Evolutionary conservation across 2,888 invertebrate species (phyloP).

Genomic region (Ochropleura plecta): DNA sequence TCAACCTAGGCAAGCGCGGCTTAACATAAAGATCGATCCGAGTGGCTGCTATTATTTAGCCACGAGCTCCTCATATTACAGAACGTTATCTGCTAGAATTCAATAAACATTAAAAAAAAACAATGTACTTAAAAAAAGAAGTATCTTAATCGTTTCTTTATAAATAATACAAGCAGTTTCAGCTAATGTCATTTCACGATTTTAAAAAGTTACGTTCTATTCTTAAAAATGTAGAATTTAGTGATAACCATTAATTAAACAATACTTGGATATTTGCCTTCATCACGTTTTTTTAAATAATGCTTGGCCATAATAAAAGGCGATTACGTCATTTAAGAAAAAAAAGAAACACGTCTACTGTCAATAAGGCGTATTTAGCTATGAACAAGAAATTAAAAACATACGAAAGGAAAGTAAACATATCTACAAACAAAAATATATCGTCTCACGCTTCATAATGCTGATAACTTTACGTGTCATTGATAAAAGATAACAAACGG

Average conservation of each 20-base stretch:
- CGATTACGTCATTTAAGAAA: not conserved
- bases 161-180: not conserved
- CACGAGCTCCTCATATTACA: too few relatives aligned
- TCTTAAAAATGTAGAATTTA: not conserved
- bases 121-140: too few relatives aligned
- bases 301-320: not conserved
- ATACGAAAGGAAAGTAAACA: conserved; percentile 7
- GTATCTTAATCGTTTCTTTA: not conserved
- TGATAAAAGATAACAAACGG: conserved; percentile 32
- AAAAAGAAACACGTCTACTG: not conserved
- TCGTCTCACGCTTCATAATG: conserved; percentile 1
- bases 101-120: too few relatives aligned
- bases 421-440: not conserved
- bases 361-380: not conserved
- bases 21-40: too few relatives aligned
- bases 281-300: conserved; percentile 6
- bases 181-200: not conserved
- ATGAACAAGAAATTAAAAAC: not conserved
- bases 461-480: conserved; percentile 33
- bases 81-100: too few relatives aligned
- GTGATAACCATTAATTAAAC: not conserved
- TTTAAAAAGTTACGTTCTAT: conserved; percentile 7
- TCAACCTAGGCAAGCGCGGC: too few relatives aligned
- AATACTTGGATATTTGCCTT: conserved; percentile 7
- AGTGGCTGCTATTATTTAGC: too few relatives aligned